Percentiles rank a stretch among this genome's conserved stretches.
These are phyloP conservation scores for Rhinoraja longicauda DNA, from an alignment of 2,797 vertebrate genomes.

Conservation along the genomic window DNA sequence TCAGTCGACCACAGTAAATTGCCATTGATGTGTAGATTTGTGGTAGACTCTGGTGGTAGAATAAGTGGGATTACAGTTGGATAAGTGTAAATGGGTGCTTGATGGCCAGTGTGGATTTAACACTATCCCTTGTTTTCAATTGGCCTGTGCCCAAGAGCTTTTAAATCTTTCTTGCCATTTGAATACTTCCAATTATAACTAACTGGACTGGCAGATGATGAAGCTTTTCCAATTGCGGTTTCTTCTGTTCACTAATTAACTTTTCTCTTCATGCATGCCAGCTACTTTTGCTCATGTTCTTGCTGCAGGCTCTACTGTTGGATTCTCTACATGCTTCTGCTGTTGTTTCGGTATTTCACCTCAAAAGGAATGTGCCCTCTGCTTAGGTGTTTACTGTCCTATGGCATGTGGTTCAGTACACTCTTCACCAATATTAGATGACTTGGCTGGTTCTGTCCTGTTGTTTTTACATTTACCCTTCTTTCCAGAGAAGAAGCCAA, in stretches of 20 bases:
- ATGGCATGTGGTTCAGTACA: not conserved
- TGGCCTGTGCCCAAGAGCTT: not conserved
- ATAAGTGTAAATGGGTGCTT: too few species aligned
- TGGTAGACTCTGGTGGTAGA: too few species aligned
- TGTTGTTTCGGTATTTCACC: not conserved
- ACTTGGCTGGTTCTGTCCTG: not conserved
- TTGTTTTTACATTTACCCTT: not conserved
- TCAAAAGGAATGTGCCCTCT: not conserved
- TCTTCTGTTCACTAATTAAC: not conserved
- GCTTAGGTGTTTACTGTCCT: not conserved
- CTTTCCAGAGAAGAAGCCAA: not conserved
- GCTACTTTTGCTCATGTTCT: not conserved
- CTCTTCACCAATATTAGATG: conserved; percentile 4
- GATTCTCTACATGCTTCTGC: not conserved
- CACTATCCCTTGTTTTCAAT: not conserved
- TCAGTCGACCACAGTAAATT: too few species aligned
- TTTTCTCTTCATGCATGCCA: not conserved
- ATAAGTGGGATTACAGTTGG: too few species aligned
- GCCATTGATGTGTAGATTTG: too few species aligned
- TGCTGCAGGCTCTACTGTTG: not conserved
- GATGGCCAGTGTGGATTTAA: too few species aligned
- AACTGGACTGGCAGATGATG: not conserved
- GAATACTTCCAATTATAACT: not conserved
- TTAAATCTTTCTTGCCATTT: not conserved
- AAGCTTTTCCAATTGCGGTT: not conserved